A percentile compares a stretch with the other conserved stretches of the same genome.
Conservation (phyloP, 2,888 invertebrate species). For the Cactoblastis cactorum region DNA sequence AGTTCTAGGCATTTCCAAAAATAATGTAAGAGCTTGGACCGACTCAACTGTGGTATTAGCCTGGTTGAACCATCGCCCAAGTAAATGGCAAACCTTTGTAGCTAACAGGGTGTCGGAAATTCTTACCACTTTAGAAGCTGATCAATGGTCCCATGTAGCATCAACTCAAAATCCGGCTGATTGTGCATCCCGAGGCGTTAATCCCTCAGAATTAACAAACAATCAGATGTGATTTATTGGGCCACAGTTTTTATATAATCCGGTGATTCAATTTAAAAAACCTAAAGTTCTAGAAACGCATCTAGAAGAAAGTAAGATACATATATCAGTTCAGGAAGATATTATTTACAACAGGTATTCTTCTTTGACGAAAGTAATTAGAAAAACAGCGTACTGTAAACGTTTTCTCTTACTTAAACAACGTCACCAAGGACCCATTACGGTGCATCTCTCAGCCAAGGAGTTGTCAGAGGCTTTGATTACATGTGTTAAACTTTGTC, state of each 20-base stretch:
- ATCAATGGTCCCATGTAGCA: conserved; percentile 5
- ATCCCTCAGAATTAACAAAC: not conserved
- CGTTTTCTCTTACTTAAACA: not conserved
- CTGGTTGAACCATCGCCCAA: conserved; percentile 8
- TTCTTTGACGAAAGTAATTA: not conserved
- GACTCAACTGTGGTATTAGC: conserved; percentile 8
- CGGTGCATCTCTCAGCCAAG: not conserved
- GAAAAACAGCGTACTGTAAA: not conserved
- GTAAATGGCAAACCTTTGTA: conserved; percentile 5
- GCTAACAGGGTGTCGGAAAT: conserved; percentile 7
- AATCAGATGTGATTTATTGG: not conserved
- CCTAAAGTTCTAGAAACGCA: not conserved
- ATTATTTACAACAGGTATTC: not conserved
- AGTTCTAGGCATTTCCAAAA: not conserved
- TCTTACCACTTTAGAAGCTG: not conserved
- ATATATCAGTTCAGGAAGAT: not conserved
- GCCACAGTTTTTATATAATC: not conserved
- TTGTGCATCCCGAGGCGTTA: conserved; percentile 8
- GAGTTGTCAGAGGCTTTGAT: not conserved
- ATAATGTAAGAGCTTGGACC: conserved; percentile 3
- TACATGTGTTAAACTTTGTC: not conserved
- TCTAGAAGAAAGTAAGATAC: not conserved
- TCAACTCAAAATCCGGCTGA: conserved; percentile 10
- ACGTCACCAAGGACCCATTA: not conserved
- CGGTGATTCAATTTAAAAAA: not conserved